These are phyloP conservation scores for Strigamia maritima DNA, from an alignment of 2,888 invertebrate genomes.

Conservation along the genomic window DNA sequence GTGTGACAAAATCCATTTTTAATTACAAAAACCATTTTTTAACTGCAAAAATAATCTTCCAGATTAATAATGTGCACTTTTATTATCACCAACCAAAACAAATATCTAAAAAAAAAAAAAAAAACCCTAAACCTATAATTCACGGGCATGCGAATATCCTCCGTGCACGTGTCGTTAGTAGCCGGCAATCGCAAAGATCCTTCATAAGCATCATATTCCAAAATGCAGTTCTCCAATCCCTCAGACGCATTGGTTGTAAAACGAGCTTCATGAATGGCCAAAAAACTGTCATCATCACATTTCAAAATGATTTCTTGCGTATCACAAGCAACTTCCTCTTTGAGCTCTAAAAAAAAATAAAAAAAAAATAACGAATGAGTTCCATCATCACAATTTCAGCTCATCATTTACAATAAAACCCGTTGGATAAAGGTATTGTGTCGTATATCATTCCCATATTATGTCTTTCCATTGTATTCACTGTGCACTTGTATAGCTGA, in stretches of 20 bases:
- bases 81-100: not conserved
- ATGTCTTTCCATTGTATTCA: not conserved
- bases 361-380: not conserved
- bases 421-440: not conserved
- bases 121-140: conserved; percentile 16
- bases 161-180: conserved; percentile 22
- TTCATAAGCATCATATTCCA: not conserved
- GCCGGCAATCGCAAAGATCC: not conserved
- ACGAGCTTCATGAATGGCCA: conserved; percentile 23
- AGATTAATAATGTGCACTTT: not conserved
- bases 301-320: not conserved
- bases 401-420: not conserved
- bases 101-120: not conserved
- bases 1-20: no score
- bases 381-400: not conserved
- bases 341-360: conserved; percentile 15
- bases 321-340: conserved; percentile 28
- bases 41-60: no score
- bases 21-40: no score
- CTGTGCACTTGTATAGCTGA: not conserved
- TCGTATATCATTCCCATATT: not conserved
- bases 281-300: conserved; percentile 1
- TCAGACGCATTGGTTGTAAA: conserved; percentile 31
- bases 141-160: conserved; percentile 16
- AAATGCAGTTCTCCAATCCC: not conserved